These are phyloP conservation scores for Clamator glandarius DNA, from an alignment of 2,797 vertebrate genomes.

Conservation along the genomic window DNA sequence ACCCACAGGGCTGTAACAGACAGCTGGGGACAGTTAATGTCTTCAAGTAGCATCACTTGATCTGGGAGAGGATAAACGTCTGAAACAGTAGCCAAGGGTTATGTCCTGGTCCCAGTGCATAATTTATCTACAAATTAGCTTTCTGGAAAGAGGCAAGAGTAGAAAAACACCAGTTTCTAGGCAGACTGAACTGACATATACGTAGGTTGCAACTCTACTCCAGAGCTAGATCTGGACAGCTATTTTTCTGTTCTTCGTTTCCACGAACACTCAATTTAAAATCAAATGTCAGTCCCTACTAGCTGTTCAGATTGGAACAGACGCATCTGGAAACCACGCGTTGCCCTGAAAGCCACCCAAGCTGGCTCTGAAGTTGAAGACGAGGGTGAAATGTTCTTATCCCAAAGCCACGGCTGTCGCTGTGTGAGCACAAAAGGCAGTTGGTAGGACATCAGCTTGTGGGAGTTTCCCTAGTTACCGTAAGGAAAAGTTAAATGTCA, in stretches of 20 bases:
- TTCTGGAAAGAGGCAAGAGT: neutral
- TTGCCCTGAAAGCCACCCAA: constrained; percentile 52
- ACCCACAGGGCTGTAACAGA: neutral
- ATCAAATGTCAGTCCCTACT: neutral
- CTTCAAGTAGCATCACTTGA: constrained; percentile 36
- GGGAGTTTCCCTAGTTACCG: constrained; percentile 62
- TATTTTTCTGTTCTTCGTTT: constrained; percentile 4
- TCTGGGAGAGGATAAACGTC: constrained; percentile 50
- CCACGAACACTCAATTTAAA: neutral
- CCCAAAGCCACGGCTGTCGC: constrained; percentile 24
- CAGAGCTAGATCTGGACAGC: neutral
- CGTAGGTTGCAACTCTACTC: neutral
- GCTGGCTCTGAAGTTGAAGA: constrained; percentile 48
- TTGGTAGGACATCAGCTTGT: constrained; percentile 65
- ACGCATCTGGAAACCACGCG: constrained; percentile 37
- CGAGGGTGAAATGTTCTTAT: constrained; percentile 57
- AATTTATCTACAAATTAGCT: constrained; percentile 30
- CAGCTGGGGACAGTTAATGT: constrained; percentile 45
- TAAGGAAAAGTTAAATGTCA: constrained; percentile 63
- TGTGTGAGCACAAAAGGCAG: constrained; percentile 42
- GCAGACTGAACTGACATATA: neutral
- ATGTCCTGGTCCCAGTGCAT: neutral
- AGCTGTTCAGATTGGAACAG: constrained; percentile 2
- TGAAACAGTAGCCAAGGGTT: constrained; percentile 49
- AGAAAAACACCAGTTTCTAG: neutral